Evolutionary conservation across 2,113 vertebrate species (phyloP).

Genomic region (Pachypanchax playfairii): DNA sequence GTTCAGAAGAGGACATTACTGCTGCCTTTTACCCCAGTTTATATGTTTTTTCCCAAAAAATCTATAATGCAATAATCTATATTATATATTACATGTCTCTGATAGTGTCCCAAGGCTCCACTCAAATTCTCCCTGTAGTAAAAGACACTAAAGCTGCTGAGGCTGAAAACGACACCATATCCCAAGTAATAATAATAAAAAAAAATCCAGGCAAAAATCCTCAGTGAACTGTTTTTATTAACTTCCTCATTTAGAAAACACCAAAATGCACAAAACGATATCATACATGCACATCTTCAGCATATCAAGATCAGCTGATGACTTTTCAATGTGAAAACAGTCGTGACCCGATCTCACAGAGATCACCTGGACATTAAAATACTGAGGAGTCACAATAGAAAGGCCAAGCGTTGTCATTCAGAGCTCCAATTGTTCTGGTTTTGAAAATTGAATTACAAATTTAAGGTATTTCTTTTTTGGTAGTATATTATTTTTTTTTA

Average conservation of each 20-base stretch:
- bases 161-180: slow-evolving; percentile 63
- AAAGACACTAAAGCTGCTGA: slow-evolving; percentile 69
- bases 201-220: slow-evolving; percentile 9
- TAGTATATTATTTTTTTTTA: too few species aligned
- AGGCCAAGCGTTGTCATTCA: slow-evolving; percentile 72
- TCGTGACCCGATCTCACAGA: slow-evolving; percentile 75
- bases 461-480: too few species aligned
- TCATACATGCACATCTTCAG: slow-evolving; percentile 78
- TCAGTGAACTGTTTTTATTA: slow-evolving; percentile 76
- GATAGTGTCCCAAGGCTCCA: slow-evolving; percentile 49
- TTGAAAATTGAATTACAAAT: slow-evolving; percentile 13
- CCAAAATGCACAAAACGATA: slow-evolving; percentile 78
- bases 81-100: slow-evolving; percentile 66
- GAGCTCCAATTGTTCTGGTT: slow-evolving; percentile 20
- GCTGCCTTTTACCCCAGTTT: background rate
- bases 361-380: slow-evolving; percentile 72
- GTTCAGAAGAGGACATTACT: too few species aligned
- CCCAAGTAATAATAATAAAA: slow-evolving; percentile 32
- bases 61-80: slow-evolving; percentile 53
- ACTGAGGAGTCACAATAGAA: slow-evolving; percentile 66
- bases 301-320: slow-evolving; percentile 74
- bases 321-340: slow-evolving; percentile 80
- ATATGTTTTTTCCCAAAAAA: slow-evolving; percentile 42
- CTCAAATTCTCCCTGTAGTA: slow-evolving; percentile 61
- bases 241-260: slow-evolving; percentile 76